These are phyloP conservation scores for Neosilurus mollespiculum DNA, from an alignment of 2,797 vertebrate genomes.

Conservation along the genomic window DNA sequence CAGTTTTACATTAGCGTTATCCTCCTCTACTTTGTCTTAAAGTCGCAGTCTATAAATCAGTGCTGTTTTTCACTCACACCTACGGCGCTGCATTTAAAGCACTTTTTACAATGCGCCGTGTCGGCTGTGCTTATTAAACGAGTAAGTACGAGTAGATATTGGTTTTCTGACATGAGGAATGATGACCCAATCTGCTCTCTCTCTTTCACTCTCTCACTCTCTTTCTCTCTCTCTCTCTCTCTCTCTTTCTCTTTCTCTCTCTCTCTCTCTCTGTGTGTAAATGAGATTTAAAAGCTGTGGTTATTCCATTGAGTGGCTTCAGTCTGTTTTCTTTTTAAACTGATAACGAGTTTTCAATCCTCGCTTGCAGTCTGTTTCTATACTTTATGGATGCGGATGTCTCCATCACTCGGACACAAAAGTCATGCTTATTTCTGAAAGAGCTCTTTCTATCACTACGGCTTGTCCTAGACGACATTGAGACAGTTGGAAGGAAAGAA, in stretches of 20 bases:
- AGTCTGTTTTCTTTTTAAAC: not conserved
- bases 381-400: not conserved
- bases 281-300: not conserved
- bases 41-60: constrained; percentile 21
- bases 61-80: constrained; percentile 2
- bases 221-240: no score
- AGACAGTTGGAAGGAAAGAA: not conserved
- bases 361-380: not conserved
- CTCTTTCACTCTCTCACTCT: constrained; percentile 12
- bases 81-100: constrained; percentile 7
- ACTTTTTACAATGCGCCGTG: not conserved
- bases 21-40: constrained; percentile 5
- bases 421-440: not conserved
- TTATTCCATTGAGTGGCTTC: no score
- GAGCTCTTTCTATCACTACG: not conserved
- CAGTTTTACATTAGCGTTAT: not conserved
- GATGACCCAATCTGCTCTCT: constrained; percentile 5
- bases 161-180: constrained; percentile 29
- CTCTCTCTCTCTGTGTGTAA: not conserved
- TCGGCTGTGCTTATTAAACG: constrained; percentile 6
- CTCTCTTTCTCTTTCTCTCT: no score
- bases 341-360: not conserved
- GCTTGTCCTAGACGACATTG: not conserved
- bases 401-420: not conserved
- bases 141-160: constrained; percentile 1